These are phyloP conservation scores for Nannospalax galili DNA, from an alignment of 2,113 vertebrate genomes.

Conservation along the genomic window DNA sequence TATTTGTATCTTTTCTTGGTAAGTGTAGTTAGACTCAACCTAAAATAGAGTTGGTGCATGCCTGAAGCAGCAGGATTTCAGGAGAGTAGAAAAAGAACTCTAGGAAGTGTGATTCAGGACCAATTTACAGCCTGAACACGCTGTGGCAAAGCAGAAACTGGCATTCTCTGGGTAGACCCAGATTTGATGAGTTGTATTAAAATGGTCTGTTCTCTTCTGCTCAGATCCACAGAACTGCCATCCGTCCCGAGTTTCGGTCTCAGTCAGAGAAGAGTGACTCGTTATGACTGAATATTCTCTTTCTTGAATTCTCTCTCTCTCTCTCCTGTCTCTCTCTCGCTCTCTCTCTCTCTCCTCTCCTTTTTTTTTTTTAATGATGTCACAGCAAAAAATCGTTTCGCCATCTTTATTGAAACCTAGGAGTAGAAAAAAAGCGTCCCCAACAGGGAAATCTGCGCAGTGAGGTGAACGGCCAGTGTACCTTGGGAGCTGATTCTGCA, in stretches of 20 bases:
- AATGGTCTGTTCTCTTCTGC: slow-evolving; percentile 72
- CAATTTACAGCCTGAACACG: slow-evolving; percentile 73
- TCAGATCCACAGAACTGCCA: slow-evolving; percentile 53
- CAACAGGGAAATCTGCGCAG: slow-evolving; percentile 20
- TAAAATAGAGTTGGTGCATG: slow-evolving; percentile 66
- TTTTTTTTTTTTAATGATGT: slow-evolving; percentile 76
- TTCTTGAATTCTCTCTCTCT: background rate
- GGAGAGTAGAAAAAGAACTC: slow-evolving; percentile 8
- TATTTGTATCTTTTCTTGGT: slow-evolving; percentile 85
- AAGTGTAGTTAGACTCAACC: slow-evolving; percentile 77
- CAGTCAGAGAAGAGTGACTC: slow-evolving; percentile 57
- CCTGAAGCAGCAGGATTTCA: slow-evolving; percentile 36
- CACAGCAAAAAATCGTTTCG: slow-evolving; percentile 78
- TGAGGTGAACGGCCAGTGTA: background rate
- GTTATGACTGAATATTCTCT: no score
- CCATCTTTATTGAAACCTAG: slow-evolving; percentile 39
- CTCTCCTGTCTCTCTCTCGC: background rate
- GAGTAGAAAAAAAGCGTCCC: background rate
- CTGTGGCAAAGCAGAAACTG: slow-evolving; percentile 51
- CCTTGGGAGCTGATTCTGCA: background rate
- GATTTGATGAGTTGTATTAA: slow-evolving; percentile 71
- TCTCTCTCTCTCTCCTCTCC: background rate
- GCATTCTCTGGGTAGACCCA: slow-evolving; percentile 59
- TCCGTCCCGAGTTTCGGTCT: slow-evolving; percentile 49
- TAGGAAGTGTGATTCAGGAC: slow-evolving; percentile 72